Conservation (phyloP, 2,113 vertebrate genomes). For the Saimiri boliviensis region DNA sequence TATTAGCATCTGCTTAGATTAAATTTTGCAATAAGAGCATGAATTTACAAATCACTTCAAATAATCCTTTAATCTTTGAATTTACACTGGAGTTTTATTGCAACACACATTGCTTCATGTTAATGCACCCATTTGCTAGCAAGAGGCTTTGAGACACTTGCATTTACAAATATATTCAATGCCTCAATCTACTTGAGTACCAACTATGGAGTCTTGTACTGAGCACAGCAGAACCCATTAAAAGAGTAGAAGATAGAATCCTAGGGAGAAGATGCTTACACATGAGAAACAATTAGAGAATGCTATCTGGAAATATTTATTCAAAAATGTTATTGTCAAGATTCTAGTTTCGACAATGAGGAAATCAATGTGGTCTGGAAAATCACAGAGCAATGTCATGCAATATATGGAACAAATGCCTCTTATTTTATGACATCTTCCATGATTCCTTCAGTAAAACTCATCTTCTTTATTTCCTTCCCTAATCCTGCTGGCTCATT, state of each 20-base stretch:
- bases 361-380: not conserved
- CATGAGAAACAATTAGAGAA: not conserved
- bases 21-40: slow-evolving; percentile 11
- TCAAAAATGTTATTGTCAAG: not conserved
- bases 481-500: not conserved
- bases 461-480: not conserved
- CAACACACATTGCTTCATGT: not conserved
- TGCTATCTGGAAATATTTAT: not conserved
- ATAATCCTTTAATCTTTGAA: not conserved
- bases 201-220: not conserved
- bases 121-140: not conserved
- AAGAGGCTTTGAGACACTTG: not conserved
- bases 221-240: not conserved
- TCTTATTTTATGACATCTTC: not conserved
- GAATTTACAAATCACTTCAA: not conserved
- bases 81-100: not conserved
- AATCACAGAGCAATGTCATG: not conserved
- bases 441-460: not conserved
- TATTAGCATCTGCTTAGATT: slow-evolving; percentile 21
- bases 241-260: not conserved
- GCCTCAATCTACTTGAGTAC: not conserved
- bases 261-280: not conserved
- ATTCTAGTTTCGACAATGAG: not conserved
- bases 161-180: not conserved
- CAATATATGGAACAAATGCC: not conserved